phyloP scores from a whole-genome alignment of 2,888 invertebrate species.

The Dryocosmus kuriphilus region DNA sequence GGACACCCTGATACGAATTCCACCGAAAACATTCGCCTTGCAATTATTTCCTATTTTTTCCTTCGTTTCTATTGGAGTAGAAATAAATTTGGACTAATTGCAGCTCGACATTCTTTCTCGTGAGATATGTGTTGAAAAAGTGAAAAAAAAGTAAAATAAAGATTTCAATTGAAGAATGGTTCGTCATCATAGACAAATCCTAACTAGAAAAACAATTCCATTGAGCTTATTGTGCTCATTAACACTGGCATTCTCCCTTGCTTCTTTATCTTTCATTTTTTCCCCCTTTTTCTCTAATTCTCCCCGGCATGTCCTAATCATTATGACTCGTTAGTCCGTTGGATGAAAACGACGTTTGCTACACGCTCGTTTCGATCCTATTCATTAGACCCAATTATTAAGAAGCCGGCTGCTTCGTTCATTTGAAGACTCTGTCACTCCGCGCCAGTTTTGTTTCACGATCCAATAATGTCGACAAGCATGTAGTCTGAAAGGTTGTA shows the following conservation, averaged over 20 bases:
- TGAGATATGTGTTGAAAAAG: not conserved
- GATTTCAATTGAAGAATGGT: not conserved
- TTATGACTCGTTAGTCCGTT: not conserved
- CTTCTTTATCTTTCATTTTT: not conserved
- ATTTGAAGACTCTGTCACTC: not conserved
- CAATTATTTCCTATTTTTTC: no score
- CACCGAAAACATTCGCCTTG: no score
- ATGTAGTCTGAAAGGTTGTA: not conserved
- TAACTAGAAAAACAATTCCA: not conserved
- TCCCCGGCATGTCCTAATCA: not conserved
- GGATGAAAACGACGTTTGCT: not conserved
- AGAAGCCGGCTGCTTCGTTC: constrained; percentile 23
- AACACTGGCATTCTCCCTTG: not conserved
- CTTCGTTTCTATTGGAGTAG: no score
- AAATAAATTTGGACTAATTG: no score
- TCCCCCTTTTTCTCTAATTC: not conserved
- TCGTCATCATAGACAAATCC: not conserved
- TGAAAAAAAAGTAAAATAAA: not conserved
- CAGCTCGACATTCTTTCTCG: not conserved
- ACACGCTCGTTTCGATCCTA: constrained; percentile 9
- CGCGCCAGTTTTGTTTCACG: not conserved
- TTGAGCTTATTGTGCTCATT: not conserved
- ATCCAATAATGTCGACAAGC: not conserved
- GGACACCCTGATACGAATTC: no score
- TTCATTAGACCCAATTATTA: constrained; percentile 33